Conservation (phyloP, 2,888 invertebrate genomes). For the Agriopis marginaria region DNA sequence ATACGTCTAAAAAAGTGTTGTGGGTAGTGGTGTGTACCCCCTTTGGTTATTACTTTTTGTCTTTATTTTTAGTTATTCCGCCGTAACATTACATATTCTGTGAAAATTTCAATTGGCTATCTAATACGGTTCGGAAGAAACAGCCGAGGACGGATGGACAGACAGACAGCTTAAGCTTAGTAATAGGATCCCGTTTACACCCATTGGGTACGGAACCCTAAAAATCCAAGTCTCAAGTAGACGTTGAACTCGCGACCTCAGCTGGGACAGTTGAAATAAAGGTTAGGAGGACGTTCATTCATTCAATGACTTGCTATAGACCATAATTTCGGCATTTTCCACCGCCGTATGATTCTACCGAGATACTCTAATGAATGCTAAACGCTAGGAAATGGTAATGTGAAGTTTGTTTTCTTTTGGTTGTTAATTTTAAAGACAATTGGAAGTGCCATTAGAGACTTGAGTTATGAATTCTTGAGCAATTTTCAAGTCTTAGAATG, state of each 20-base stretch:
- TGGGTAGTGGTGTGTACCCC: too few relatives aligned
- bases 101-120: too few relatives aligned
- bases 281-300: conserved; percentile 30
- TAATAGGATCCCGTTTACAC: too few relatives aligned
- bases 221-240: conserved; percentile 25
- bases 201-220: too few relatives aligned
- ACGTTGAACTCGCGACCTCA: conserved; percentile 26
- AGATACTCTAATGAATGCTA: conserved; percentile 30
- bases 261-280: conserved; percentile 23
- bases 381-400: conserved; percentile 32
- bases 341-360: conserved; percentile 30
- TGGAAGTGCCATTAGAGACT: conserved; percentile 19
- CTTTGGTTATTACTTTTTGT: too few relatives aligned
- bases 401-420: conserved; percentile 32
- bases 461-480: conserved; percentile 4
- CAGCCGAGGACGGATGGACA: too few relatives aligned
- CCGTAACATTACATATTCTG: too few relatives aligned
- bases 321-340: conserved; percentile 34
- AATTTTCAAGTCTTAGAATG: neutral
- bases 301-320: conserved; percentile 17
- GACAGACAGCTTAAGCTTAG: too few relatives aligned
- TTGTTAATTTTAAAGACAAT: conserved; percentile 34
- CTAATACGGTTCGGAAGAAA: too few relatives aligned
- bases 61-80: too few relatives aligned
- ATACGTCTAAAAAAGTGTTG: too few relatives aligned